A percentile compares a stretch with the other conserved stretches of the same genome.
phyloP scores from a whole-genome alignment of 1,140 invertebrate genomes.

The Dufourea novaeangliae region DNA sequence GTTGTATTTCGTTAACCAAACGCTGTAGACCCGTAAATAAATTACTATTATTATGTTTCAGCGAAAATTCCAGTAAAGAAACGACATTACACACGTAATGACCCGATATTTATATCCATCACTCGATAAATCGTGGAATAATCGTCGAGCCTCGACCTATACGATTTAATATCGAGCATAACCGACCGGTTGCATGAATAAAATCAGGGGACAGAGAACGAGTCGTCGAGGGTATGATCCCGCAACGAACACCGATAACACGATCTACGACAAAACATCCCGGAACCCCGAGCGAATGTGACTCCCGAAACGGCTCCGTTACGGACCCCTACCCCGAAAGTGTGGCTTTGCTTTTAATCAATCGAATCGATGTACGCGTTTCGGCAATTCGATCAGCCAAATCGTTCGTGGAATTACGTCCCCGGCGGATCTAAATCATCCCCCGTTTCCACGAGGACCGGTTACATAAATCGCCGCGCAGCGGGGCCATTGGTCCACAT shows the following conservation, averaged over 20 bases:
- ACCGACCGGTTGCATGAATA: conserved; percentile 34
- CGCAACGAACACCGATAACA: too few relatives aligned
- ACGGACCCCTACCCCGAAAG: conserved; percentile 57
- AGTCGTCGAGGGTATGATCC: conserved; percentile 39
- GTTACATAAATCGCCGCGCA: conserved; percentile 50
- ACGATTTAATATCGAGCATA: background rate
- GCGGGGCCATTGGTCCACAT: conserved; percentile 34
- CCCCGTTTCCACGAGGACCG: conserved; percentile 16
- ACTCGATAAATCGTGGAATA: conserved; percentile 4
- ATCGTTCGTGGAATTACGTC: conserved; percentile 72
- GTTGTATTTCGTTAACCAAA: too few relatives aligned
- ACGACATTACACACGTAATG: too few relatives aligned
- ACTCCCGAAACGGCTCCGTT: conserved; percentile 68
- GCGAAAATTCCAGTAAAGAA: too few relatives aligned
- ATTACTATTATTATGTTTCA: too few relatives aligned
- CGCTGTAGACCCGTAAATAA: too few relatives aligned
- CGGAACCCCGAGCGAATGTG: conserved; percentile 57
- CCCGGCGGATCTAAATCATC: conserved; percentile 56
- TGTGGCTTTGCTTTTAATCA: conserved; percentile 71
- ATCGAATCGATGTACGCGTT: conserved; percentile 68
- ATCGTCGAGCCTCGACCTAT: background rate
- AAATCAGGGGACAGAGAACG: conserved; percentile 47
- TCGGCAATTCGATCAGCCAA: conserved; percentile 73
- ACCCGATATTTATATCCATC: too few relatives aligned
- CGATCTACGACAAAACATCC: conserved; percentile 31